Percentiles rank a stretch among this genome's conserved stretches.
Evolutionary conservation across 2,113 vertebrate genomes (phyloP).

Genomic region (Macroglossus sobrinus): DNA sequence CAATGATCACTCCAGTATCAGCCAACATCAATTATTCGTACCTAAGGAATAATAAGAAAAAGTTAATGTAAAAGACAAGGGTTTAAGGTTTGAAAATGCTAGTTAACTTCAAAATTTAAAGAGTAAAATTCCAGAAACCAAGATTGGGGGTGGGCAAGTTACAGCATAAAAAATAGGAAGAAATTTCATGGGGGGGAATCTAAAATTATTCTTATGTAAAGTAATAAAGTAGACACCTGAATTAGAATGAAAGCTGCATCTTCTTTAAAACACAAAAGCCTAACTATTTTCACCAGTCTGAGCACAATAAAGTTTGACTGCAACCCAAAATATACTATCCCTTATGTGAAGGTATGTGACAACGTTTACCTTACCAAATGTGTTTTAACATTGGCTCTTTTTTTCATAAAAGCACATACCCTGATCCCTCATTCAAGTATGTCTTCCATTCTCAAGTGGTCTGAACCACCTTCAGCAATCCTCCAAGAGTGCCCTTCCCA

Average conservation of each 20-base stretch:
- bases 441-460: slow-evolving; percentile 47
- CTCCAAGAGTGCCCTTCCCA: slow-evolving; percentile 36
- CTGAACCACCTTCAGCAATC: slow-evolving; percentile 50
- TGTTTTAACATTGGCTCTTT: slow-evolving; percentile 49
- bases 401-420: slow-evolving; percentile 52
- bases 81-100: slow-evolving; percentile 72
- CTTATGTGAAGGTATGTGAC: slow-evolving; percentile 86
- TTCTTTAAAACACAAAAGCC: slow-evolving; percentile 78
- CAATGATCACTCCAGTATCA: slow-evolving; percentile 75
- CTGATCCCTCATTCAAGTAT: slow-evolving; percentile 50
- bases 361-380: slow-evolving; percentile 73
- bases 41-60: slow-evolving; percentile 85
- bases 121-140: slow-evolving; percentile 79
- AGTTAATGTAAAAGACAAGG: slow-evolving; percentile 76
- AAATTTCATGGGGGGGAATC: slow-evolving; percentile 76
- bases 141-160: slow-evolving; percentile 79
- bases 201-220: slow-evolving; percentile 74
- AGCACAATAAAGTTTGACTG: slow-evolving; percentile 81
- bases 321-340: slow-evolving; percentile 87
- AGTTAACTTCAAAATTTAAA: slow-evolving; percentile 81
- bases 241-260: slow-evolving; percentile 75
- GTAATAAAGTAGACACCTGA: slow-evolving; percentile 76
- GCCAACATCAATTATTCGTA: slow-evolving; percentile 83
- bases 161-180: slow-evolving; percentile 74
- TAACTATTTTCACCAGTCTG: slow-evolving; percentile 78